A percentile compares a stretch with the other conserved stretches of the same genome.
Evolutionary conservation across 2,113 vertebrate genomes (phyloP).

Genomic region (Clarias batrachus): DNA sequence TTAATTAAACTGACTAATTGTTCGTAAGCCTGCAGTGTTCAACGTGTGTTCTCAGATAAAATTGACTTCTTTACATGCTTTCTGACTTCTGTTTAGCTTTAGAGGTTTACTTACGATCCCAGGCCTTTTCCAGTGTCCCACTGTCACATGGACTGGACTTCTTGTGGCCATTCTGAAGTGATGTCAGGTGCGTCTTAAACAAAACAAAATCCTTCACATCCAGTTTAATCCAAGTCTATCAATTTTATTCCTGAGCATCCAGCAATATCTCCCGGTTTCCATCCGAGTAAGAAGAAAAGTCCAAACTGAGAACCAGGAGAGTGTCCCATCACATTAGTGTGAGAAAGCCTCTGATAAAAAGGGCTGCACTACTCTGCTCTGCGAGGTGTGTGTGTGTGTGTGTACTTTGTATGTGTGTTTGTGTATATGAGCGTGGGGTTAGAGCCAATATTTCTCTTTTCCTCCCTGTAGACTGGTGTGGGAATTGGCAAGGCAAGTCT

Average conservation of each 20-base stretch:
- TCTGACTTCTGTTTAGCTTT: background rate
- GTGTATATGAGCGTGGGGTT: slow-evolving; percentile 20
- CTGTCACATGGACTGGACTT: slow-evolving; percentile 42
- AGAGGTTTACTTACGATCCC: slow-evolving; percentile 44
- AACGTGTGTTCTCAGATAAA: background rate
- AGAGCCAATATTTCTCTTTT: slow-evolving; percentile 11
- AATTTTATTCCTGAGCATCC: background rate
- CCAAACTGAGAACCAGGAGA: background rate
- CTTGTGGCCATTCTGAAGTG: slow-evolving; percentile 43
- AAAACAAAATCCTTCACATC: slow-evolving; percentile 6
- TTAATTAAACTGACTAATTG: background rate
- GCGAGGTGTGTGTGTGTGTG: slow-evolving; percentile 34
- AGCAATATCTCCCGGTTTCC: background rate
- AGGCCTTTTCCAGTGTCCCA: slow-evolving; percentile 54
- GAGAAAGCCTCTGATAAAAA: slow-evolving; percentile 9
- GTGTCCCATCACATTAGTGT: slow-evolving; percentile 31
- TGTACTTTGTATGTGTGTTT: slow-evolving; percentile 8
- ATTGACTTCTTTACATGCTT: background rate
- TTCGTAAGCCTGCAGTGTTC: slow-evolving; percentile 9
- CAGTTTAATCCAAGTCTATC: slow-evolving; percentile 1
- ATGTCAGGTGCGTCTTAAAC: background rate
- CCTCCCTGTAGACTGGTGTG: slow-evolving; percentile 24
- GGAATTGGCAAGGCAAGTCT: slow-evolving; percentile 29
- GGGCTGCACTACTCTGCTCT: slow-evolving; percentile 3
- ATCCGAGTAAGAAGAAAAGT: slow-evolving; percentile 22